A percentile compares a stretch with the other conserved stretches of the same genome.
phyloP scores from a whole-genome alignment of 2,113 vertebrate genomes.

The Oplegnathus fasciatus region DNA sequence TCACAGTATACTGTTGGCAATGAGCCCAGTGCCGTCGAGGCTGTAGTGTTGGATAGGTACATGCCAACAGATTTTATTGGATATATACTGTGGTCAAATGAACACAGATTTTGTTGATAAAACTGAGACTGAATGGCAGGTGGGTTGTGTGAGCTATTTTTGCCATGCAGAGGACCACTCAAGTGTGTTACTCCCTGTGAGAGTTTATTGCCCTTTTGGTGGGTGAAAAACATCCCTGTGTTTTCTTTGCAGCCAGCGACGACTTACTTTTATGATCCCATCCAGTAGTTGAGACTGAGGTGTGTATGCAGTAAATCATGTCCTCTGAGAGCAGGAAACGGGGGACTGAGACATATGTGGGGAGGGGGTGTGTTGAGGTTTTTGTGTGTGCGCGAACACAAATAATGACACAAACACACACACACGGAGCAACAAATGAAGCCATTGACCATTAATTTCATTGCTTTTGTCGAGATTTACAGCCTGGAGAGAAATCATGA shows the following conservation, averaged over 20 bases:
- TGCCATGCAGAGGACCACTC: constrained; percentile 37
- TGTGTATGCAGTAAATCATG: constrained; percentile 59
- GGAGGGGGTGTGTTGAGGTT: constrained; percentile 25
- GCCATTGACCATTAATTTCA: constrained; percentile 68
- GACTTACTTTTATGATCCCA: constrained; percentile 67
- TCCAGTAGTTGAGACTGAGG: constrained; percentile 43
- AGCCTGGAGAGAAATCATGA: constrained; percentile 58
- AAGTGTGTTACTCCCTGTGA: constrained; percentile 56
- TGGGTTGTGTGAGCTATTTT: constrained; percentile 28
- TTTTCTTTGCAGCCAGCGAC: constrained; percentile 63
- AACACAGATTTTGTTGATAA: constrained; percentile 34
- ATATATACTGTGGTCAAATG: constrained; percentile 22
- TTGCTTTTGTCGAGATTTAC: constrained; percentile 68
- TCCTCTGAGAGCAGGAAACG: constrained; percentile 47
- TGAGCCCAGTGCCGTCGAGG: constrained; percentile 40
- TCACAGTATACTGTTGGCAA: constrained; percentile 45
- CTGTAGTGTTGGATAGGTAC: constrained; percentile 31
- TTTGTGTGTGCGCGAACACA: constrained; percentile 21
- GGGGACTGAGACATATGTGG: constrained; percentile 37
- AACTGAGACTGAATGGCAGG: constrained; percentile 34
- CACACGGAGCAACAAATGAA: constrained; percentile 23
- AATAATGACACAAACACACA: constrained; percentile 19
- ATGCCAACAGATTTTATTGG: constrained; percentile 38
- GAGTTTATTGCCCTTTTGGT: constrained; percentile 72
- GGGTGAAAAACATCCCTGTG: constrained; percentile 71